Conservation (phyloP, 2,113 vertebrate species). For the Aphyosemion australe region DNA sequence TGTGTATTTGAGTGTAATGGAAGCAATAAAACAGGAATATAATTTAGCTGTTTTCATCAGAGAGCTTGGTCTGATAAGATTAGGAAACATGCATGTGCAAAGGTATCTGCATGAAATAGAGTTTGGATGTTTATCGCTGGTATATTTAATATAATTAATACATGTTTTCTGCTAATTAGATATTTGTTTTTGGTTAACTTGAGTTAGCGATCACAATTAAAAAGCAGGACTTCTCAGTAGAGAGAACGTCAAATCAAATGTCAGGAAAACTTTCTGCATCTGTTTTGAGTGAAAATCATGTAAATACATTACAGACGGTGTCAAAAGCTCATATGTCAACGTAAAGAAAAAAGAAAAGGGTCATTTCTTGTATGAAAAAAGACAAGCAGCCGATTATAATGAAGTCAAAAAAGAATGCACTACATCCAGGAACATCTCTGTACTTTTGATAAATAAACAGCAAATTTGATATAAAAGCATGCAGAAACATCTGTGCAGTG, state of each 20-base stretch:
- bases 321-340: slow-evolving; percentile 49
- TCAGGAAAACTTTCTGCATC: slow-evolving; percentile 32
- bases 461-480: slow-evolving; percentile 7
- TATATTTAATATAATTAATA: slow-evolving; percentile 35
- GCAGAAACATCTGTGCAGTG: slow-evolving; percentile 4
- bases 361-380: slow-evolving; percentile 42
- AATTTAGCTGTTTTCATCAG: slow-evolving; percentile 54
- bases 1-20: slow-evolving; percentile 54
- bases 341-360: slow-evolving; percentile 25
- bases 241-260: slow-evolving; percentile 18
- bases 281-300: slow-evolving; percentile 39
- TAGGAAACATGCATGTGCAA: slow-evolving; percentile 7
- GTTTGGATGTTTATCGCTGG: slow-evolving; percentile 27
- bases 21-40: slow-evolving; percentile 52
- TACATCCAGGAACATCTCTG: background rate
- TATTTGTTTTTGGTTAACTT: slow-evolving; percentile 7
- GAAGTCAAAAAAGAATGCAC: slow-evolving; percentile 25
- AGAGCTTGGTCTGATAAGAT: slow-evolving; percentile 43
- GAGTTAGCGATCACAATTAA: slow-evolving; percentile 12
- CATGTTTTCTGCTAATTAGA: slow-evolving; percentile 15
- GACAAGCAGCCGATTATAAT: slow-evolving; percentile 24
- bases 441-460: slow-evolving; percentile 9
- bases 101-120: slow-evolving; percentile 42
- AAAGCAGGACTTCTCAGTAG: background rate
- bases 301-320: slow-evolving; percentile 34